Base-by-base conservation (phyloP, 2,888 invertebrate species). In the Automeris io region DNA sequence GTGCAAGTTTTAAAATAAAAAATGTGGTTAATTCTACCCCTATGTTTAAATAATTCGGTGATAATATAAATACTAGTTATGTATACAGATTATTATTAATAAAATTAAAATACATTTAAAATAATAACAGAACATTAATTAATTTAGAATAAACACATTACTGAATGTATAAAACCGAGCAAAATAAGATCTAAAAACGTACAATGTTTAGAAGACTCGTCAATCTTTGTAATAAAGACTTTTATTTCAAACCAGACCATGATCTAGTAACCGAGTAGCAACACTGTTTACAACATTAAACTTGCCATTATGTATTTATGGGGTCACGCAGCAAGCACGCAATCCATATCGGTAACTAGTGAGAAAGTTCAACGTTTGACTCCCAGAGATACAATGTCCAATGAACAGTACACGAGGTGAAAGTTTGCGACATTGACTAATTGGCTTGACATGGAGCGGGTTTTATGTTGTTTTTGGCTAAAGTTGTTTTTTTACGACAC, bases 391-490 rank as follows among this genome's bases (percentile, higher is more conserved):
- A 72, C 70, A 67, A 69, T 73, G 70, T 65, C 61, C 62, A n/a
- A n/a, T n/a, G n/a, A 64, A 67, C 64, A 62, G 65, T 57, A 68
- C 55, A 59, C 51, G 55, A 68, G 70, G 81, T 75, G 81, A 81
- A 81, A 81, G 81, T 78, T 73, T 65, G 65, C 62, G 76, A 76
- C 77, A 70, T 57, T 67, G 69, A 75, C 65, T 71, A 73, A 79
- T 76, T 62, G 70, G 60, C 54, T 56, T 62, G 62, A 70, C 69
- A 68, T 61, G 46, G 51, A 36, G 37, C 43, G 32, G 37, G 33
- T 31, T 49, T 44, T 38, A 23, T 12, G 7, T 8, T 22, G 21
- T 23, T 13, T 16, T 22, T 34, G 34, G 16, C 21, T 34, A 13
- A 34, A 9, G 36, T 18, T 8, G 33, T 33, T 33, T 33, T 33